Percentiles rank a stretch among this genome's conserved stretches.
Conservation (phyloP, 2,113 vertebrate genomes). For the Eubucco bourcierii region DNA sequence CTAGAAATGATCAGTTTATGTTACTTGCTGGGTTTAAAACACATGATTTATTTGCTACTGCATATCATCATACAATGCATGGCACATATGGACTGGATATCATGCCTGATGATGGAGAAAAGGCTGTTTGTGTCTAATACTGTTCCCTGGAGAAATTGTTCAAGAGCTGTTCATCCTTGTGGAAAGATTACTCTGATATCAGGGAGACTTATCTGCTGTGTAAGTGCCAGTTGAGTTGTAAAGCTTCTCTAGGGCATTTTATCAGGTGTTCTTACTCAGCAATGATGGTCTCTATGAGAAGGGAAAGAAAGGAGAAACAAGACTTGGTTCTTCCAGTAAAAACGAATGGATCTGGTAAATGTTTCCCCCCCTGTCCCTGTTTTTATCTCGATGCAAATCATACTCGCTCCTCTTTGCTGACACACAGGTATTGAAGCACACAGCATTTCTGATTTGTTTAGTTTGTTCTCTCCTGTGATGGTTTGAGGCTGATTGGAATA, state of each 20-base stretch:
- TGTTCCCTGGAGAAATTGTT: constrained; percentile 46
- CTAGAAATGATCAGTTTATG: not conserved
- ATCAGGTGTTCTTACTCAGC: constrained; percentile 63
- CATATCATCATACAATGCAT: not conserved
- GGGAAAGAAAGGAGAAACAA: constrained; percentile 1
- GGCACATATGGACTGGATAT: constrained; percentile 16
- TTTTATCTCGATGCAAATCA: not conserved
- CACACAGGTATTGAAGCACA: not conserved
- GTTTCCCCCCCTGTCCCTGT: not conserved
- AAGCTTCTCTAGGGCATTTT: constrained; percentile 71
- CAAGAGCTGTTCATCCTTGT: constrained; percentile 29
- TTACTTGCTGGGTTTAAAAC: not conserved
- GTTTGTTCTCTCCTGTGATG: not conserved
- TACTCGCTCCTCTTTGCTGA: not conserved
- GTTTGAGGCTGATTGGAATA: too few relatives aligned
- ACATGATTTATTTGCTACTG: not conserved
- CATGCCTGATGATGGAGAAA: constrained; percentile 49
- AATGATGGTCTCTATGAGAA: constrained; percentile 9
- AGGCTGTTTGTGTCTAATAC: constrained; percentile 13
- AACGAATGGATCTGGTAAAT: not conserved
- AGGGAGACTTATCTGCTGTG: constrained; percentile 51
- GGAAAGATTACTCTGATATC: constrained; percentile 51
- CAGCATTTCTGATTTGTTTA: not conserved
- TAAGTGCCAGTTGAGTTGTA: constrained; percentile 60
- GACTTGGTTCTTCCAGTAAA: not conserved